These are phyloP conservation scores for Poecilia latipinna DNA, from an alignment of 2,113 vertebrate genomes.

Conservation along the genomic window DNA sequence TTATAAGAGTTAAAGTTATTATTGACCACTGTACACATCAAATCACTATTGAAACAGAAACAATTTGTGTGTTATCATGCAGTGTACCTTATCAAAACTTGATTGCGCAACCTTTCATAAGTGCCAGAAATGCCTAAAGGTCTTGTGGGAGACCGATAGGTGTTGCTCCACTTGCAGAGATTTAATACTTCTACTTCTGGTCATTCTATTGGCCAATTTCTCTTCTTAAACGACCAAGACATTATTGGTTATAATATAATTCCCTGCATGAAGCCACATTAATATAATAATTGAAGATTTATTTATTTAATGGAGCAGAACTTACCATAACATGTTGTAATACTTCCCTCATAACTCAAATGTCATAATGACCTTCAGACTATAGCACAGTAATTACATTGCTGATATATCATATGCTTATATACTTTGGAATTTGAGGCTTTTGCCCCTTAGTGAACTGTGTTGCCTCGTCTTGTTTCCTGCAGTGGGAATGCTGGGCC, in stretches of 20 bases:
- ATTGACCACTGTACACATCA: constrained; percentile 3
- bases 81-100: constrained; percentile 15
- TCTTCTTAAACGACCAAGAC: constrained; percentile 38
- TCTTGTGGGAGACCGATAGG: constrained; percentile 49
- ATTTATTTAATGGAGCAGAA: constrained; percentile 34
- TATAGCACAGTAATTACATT: constrained; percentile 22
- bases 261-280: not conserved
- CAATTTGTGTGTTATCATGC: not conserved
- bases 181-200: constrained; percentile 24
- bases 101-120: constrained; percentile 36
- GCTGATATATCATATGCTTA: constrained; percentile 21
- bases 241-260: constrained; percentile 15
- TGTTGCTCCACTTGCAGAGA: constrained; percentile 37
- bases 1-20: fast-evolving
- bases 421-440: constrained; percentile 15
- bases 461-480: constrained; percentile 38
- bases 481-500: constrained; percentile 90
- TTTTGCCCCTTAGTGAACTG: constrained; percentile 3
- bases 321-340: constrained; percentile 1
- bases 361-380: constrained; percentile 11
- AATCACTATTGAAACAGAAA: constrained; percentile 4
- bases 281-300: not conserved
- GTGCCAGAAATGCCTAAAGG: constrained; percentile 20
- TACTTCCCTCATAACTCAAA: constrained; percentile 22
- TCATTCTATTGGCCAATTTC: constrained; percentile 31